Evolutionary conservation across 2,113 vertebrate species (phyloP).

Genomic region (Oryzias melastigma): DNA sequence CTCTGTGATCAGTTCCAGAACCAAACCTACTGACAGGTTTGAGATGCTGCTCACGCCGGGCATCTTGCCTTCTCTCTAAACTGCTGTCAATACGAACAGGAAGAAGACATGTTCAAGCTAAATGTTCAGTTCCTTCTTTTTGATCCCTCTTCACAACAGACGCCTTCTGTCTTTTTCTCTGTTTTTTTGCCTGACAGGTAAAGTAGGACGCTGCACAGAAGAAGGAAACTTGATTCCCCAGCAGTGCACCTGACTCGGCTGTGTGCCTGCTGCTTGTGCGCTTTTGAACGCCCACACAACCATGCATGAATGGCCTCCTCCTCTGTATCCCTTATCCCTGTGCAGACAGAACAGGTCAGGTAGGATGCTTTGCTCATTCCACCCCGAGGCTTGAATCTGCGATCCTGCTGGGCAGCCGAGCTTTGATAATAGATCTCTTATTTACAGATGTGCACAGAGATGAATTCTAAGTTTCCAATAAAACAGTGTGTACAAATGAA

Average conservation of each 20-base stretch:
- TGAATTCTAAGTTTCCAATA: too few species aligned
- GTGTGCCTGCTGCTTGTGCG: slow-evolving; percentile 48
- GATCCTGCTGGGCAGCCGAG: slow-evolving; percentile 5
- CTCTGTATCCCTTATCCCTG: slow-evolving; percentile 29
- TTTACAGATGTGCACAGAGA: background rate
- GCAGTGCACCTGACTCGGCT: slow-evolving; percentile 47
- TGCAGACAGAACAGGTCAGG: slow-evolving; percentile 51
- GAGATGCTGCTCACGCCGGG: slow-evolving; percentile 9
- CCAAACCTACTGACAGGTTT: slow-evolving; percentile 6
- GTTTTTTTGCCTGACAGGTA: background rate
- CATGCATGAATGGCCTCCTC: slow-evolving; percentile 27
- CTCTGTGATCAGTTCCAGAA: slow-evolving; percentile 1
- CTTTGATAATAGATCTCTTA: background rate
- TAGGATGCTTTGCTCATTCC: slow-evolving; percentile 39
- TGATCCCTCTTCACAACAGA: slow-evolving; percentile 13
- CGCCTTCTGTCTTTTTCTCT: background rate
- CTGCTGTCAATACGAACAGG: slow-evolving; percentile 18
- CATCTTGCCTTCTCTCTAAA: background rate
- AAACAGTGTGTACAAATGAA: too few species aligned
- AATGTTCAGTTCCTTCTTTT: slow-evolving; percentile 16
- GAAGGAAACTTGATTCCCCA: slow-evolving; percentile 33
- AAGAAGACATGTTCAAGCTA: slow-evolving; percentile 11
- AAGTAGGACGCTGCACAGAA: background rate
- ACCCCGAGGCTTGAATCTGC: slow-evolving; percentile 24
- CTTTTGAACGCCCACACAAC: slow-evolving; percentile 51